phyloP scores from a whole-genome alignment of 2,113 vertebrate genomes.

The Oryzias melastigma region DNA sequence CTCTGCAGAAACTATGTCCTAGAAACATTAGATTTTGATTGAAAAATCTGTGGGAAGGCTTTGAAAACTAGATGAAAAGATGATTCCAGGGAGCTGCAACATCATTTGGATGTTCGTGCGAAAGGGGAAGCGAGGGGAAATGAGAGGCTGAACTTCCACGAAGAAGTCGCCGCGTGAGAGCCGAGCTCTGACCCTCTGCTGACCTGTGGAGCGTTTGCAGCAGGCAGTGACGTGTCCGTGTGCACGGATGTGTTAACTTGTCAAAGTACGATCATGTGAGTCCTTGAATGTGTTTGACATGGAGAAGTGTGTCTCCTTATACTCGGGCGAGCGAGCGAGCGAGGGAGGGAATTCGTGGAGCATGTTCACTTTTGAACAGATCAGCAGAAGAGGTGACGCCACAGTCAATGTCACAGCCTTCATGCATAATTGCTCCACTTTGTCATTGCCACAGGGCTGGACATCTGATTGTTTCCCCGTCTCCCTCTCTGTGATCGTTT shows the following conservation, averaged over 20 bases:
- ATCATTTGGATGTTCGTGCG: slow-evolving; percentile 11
- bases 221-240: background rate
- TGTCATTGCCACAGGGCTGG: slow-evolving; percentile 69
- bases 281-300: slow-evolving; percentile 44
- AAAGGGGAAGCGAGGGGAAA: slow-evolving; percentile 16
- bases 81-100: background rate
- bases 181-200: slow-evolving; percentile 39
- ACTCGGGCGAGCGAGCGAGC: no score
- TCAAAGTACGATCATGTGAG: slow-evolving; percentile 40
- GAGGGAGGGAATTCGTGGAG: no score
- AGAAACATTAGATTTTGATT: no score
- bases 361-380: slow-evolving; percentile 70
- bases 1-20: no score
- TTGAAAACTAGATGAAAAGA: no score
- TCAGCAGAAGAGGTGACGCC: slow-evolving; percentile 69
- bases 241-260: slow-evolving; percentile 35
- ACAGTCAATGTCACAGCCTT: slow-evolving; percentile 72
- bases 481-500: slow-evolving; percentile 31
- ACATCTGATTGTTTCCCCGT: slow-evolving; percentile 49
- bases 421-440: slow-evolving; percentile 75
- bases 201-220: slow-evolving; percentile 31
- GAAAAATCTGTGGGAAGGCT: no score
- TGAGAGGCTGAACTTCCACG: slow-evolving; percentile 31
- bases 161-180: slow-evolving; percentile 2
- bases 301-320: slow-evolving; percentile 4